Percentiles rank a stretch among this genome's conserved stretches.
Evolutionary conservation across 2,113 vertebrate genomes (phyloP).

Genomic region (Ursus arctos): DNA sequence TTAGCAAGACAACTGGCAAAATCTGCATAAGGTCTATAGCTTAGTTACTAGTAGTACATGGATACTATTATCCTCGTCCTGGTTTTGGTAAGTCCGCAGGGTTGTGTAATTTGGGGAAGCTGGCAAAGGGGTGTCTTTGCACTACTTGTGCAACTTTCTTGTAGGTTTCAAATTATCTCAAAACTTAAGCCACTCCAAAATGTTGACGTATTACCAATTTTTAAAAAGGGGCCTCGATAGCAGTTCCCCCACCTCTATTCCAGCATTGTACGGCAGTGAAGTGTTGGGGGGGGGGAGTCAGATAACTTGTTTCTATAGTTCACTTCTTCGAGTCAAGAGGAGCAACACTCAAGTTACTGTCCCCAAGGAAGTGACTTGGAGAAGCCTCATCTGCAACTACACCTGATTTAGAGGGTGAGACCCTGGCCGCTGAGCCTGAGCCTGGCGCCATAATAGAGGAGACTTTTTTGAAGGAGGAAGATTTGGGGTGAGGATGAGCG

Average conservation of each 20-base stretch:
- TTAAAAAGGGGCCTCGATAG: not conserved
- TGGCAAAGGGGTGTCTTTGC: not conserved
- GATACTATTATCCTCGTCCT: not conserved
- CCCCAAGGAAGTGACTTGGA: not conserved
- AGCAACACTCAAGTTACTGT: not conserved
- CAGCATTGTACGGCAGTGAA: not conserved
- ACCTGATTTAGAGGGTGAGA: not conserved
- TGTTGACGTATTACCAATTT: not conserved
- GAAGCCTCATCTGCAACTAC: not conserved
- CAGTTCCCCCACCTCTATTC: not conserved
- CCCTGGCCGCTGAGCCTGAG: not conserved
- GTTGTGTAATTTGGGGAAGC: not conserved
- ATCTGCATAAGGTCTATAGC: not conserved
- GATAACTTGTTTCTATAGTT: not conserved
- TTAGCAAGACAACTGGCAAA: not conserved
- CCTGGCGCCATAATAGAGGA: not conserved
- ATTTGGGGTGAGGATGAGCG: not conserved
- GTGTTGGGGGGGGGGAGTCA: not conserved
- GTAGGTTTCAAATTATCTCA: conserved; percentile 37
- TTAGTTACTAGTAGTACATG: not conserved
- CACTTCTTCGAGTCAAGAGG: conserved; percentile 20
- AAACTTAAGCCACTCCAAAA: conserved; percentile 35
- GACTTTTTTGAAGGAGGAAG: not conserved
- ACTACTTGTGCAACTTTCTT: conserved; percentile 21
- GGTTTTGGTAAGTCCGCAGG: not conserved